Evolutionary conservation across 2,888 invertebrate species (phyloP), one percentile per base, ranked within the genome.

Genomic region (Ennomos erosarius): DNA sequence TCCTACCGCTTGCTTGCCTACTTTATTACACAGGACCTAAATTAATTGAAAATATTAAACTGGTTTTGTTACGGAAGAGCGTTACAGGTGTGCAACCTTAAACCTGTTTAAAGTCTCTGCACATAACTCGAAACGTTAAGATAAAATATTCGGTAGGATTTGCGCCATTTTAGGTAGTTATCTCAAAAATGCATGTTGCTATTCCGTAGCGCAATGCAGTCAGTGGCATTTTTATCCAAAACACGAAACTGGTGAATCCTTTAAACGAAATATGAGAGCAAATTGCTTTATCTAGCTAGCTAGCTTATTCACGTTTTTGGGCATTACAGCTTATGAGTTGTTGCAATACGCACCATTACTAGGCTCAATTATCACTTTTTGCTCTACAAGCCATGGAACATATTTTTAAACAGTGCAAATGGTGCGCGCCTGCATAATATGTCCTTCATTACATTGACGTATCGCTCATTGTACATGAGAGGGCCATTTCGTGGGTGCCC

Each of bases 171-270:
- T 46, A 55, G 46, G 50, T 55, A 55, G 59, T 59, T 55, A 59
- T 59, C 50, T 59, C 54, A 59, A 59, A 59, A 59, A 59, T 59
- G 59, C 59, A 59, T 59, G 55, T 59, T 55, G 55, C 45, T 51
- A 51, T 55, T 59, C 43, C 51, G 59, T 55, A 51, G 55, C 59
- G 59, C 59, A 59, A 51, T 59, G 59, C 59, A 59, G 55, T 59
- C 46, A 35, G 59, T 55, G 50, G 40, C 16, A 59, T 51, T 59
- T 59, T 51, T 50, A 59, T n/a, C 48, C 59, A 49, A 54, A 58
- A 55, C 46, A 51, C 50, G 54, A 39, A 55, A 43, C 38, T 51
- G 16, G 50, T 8, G 43, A 55, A 50, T 49, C 53, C 47, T 38
- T 35, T 44, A 26, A 11, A 46, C 10, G 46, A 46, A 36, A 36